Evolutionary conservation across 2,888 invertebrate species (phyloP).

Genomic region (Perithous albicinctus): DNA sequence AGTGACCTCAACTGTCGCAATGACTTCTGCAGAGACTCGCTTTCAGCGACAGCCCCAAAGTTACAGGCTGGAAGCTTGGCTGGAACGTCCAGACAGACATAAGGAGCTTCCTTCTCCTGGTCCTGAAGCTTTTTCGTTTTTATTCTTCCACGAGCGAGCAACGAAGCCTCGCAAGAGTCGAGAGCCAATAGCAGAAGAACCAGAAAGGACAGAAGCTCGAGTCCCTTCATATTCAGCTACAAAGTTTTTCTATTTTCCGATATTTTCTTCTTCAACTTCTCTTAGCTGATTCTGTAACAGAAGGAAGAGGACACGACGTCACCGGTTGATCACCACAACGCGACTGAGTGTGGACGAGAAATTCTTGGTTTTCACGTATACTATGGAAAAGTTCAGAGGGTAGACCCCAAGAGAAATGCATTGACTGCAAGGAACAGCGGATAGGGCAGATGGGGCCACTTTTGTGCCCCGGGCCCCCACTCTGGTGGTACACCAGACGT

Average conservation of each 20-base stretch:
- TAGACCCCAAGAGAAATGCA: not conserved
- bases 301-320: slow-evolving; percentile 20
- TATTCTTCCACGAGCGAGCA: slow-evolving; percentile 28
- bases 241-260: not conserved
- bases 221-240: slow-evolving; percentile 42
- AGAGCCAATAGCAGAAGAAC: slow-evolving; percentile 27
- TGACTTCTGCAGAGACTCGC: not conserved
- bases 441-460: too few species aligned
- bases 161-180: slow-evolving; percentile 22
- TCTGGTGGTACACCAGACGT: too few species aligned
- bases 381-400: not conserved
- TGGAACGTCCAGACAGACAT: slow-evolving; percentile 72
- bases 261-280: not conserved
- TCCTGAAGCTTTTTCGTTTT: slow-evolving; percentile 12
- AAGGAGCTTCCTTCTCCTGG: slow-evolving; percentile 34
- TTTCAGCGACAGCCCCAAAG: slow-evolving; percentile 27
- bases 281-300: slow-evolving; percentile 38
- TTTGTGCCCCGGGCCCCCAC: too few species aligned
- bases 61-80: slow-evolving; percentile 72
- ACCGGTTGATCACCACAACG: slow-evolving; percentile 26
- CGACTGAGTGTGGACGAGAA: slow-evolving; percentile 9
- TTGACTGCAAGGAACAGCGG: not conserved
- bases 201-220: slow-evolving; percentile 10
- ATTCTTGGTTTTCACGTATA: not conserved
- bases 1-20: slow-evolving; percentile 12